Conservation (phyloP, 2,797 vertebrate genomes). For the Falco rusticolus region DNA sequence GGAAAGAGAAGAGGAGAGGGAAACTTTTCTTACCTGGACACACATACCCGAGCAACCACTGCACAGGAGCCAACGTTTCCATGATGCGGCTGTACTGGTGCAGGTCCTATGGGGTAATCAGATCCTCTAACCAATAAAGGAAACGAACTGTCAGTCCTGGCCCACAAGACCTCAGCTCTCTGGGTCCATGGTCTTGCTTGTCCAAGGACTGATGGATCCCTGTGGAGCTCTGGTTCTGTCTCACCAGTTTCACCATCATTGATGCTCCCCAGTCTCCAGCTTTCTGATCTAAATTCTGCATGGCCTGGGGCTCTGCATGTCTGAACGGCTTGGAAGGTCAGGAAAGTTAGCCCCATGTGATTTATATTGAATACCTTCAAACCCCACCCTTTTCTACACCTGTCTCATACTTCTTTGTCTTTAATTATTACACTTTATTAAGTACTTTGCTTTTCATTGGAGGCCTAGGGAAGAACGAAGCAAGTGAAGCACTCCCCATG, state of each 20-base stretch:
- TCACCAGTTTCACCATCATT: not conserved
- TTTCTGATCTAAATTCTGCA: not conserved
- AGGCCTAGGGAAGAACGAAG: not conserved
- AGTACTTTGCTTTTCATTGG: not conserved
- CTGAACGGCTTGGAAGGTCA: not conserved
- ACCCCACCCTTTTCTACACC: not conserved
- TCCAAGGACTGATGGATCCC: not conserved
- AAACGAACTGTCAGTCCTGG: not conserved
- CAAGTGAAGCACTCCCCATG: not conserved
- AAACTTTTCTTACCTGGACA: not conserved
- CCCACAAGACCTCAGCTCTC: not conserved
- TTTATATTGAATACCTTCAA: not conserved
- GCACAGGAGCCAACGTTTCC: accelerated
- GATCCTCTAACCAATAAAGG: not conserved
- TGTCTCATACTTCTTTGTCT: not conserved
- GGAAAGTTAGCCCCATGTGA: not conserved
- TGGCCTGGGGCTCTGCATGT: not conserved
- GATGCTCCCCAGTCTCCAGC: not conserved
- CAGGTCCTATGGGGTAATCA: not conserved
- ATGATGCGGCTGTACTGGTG: not conserved
- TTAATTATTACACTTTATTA: not conserved
- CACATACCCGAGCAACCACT: not conserved
- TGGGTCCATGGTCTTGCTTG: not conserved
- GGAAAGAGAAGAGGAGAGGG: not conserved
- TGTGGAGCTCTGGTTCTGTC: not conserved